Base-by-base conservation (phyloP, 2,797 vertebrate genomes). In the Glyptemys insculpta region DNA sequence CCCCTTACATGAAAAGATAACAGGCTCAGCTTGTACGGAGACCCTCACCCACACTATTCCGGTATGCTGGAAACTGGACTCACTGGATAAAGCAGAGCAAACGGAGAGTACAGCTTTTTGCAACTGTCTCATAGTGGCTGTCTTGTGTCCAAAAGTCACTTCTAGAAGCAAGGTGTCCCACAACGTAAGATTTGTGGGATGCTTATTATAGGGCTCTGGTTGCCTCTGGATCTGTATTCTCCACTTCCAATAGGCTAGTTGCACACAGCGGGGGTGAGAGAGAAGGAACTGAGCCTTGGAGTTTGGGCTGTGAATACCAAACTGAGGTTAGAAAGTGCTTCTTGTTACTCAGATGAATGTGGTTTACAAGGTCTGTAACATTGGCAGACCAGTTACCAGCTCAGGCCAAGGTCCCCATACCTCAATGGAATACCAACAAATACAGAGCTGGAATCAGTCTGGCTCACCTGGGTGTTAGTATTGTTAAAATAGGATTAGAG, bases 31-130 rank as follows among this genome's bases (percentile, higher is more conserved):
- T 50, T 44, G 72, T 0, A 0, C n/a, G 29, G 27, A 50, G 57
- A 72, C 78, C 1, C 4, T 31, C 15, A 41, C 25, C 29, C 1
- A 0, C 21, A 3, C 5, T 4, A 0, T 1, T n/a, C 3, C 16
- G 8, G 8, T 11, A n/a, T 56, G 21, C 53, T 10, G 3, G 23
- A 29, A 44, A 15, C 41, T 9, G 7, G 1, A 31, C 18, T 25
- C 2, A 1, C 27, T 3, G 5, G 19, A 81, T 6, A 0, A 74
- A 53, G 49, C 47, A 74, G 41, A 25, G 23, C 23, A 25, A 23
- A 44, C 37, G 6, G 41, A 19, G 6, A 44, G 19, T 27, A 44
- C 19, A 74, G 10, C 37, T 44, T 74, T 72, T 65, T 65, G 16
- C 4, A 16, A 16, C 34, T n/a, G 59, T 34, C 59, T 34, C 59